These are phyloP conservation scores for Drosophila anomalata DNA, from an alignment of 2,888 invertebrate species.

Conservation along the genomic window DNA sequence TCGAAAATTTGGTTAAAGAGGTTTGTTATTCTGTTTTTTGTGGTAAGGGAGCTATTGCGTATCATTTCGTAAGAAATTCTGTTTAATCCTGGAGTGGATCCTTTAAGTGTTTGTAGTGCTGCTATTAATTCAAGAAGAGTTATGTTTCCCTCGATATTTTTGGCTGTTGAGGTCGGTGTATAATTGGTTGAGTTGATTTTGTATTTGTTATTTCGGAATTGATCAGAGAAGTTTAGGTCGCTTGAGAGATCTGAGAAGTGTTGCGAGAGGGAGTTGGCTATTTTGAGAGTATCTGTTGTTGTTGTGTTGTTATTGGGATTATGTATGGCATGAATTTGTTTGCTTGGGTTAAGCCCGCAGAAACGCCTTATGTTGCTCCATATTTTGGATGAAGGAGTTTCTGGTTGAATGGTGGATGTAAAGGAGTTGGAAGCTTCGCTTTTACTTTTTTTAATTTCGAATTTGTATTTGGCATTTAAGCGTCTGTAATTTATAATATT, in stretches of 20 bases:
- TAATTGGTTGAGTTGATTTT: constrained; percentile 5
- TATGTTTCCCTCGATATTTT: constrained; percentile 3
- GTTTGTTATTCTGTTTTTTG: constrained; percentile 10
- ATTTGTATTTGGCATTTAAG: too few relatives aligned
- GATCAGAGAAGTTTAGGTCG: constrained; percentile 8
- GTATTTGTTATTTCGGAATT: constrained; percentile 6
- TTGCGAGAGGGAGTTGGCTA: too few relatives aligned
- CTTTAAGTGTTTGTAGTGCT: too few relatives aligned
- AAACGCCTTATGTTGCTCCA: constrained; percentile 3
- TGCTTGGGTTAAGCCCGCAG: constrained; percentile 5
- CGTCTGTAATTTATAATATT: background rate
- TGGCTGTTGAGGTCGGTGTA: constrained; percentile 10
- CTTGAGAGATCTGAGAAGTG: constrained; percentile 5
- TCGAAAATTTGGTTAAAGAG: constrained; percentile 17
- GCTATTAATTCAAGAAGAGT: background rate
- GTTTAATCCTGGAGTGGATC: too few relatives aligned
- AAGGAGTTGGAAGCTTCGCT: background rate
- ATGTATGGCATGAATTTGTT: constrained; percentile 8
- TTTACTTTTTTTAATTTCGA: too few relatives aligned
- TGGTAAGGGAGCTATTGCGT: background rate
- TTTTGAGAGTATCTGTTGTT: constrained; percentile 9
- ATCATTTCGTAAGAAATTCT: too few relatives aligned
- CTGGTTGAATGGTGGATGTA: constrained; percentile 9
- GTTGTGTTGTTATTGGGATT: constrained; percentile 2
- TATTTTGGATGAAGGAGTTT: background rate